Evolutionary conservation across 2,797 vertebrate species (phyloP).

Genomic region (Sebastiscus tertius): DNA sequence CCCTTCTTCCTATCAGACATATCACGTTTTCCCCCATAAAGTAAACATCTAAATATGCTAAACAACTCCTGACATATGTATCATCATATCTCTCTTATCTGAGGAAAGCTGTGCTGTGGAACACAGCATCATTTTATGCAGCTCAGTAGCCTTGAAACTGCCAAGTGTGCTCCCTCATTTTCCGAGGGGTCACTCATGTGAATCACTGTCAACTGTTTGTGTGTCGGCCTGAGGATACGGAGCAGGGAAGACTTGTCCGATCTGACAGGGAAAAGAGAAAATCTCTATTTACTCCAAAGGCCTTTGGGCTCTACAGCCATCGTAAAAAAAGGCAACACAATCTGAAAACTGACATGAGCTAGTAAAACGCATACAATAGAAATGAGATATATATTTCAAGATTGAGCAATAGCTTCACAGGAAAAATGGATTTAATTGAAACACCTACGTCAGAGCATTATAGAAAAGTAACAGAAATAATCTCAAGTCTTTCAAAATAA

Average conservation of each 20-base stretch:
- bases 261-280: conserved; percentile 40
- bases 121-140: conserved; percentile 38
- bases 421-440: background rate
- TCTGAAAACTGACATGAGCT: conserved; percentile 1
- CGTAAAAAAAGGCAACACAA: background rate
- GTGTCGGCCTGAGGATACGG: conserved; percentile 37
- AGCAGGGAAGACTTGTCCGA: conserved; percentile 37
- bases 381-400: background rate
- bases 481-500: background rate
- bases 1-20: background rate
- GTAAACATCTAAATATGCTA: conserved; percentile 22
- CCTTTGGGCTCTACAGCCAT: conserved; percentile 11
- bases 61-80: conserved; percentile 48
- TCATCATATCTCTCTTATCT: conserved; percentile 32
- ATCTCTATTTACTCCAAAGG: conserved; percentile 31
- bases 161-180: conserved; percentile 34
- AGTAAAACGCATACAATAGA: background rate
- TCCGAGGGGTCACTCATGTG: conserved; percentile 48
- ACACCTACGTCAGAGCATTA: background rate
- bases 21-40: background rate
- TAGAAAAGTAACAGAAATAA: background rate
- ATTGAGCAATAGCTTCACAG: background rate
- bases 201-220: conserved; percentile 49
- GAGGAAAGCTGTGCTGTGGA: conserved; percentile 23
- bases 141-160: conserved; percentile 49